Evolutionary conservation across 2,888 invertebrate genomes (phyloP).

Genomic region (Orthonevra nobilis): DNA sequence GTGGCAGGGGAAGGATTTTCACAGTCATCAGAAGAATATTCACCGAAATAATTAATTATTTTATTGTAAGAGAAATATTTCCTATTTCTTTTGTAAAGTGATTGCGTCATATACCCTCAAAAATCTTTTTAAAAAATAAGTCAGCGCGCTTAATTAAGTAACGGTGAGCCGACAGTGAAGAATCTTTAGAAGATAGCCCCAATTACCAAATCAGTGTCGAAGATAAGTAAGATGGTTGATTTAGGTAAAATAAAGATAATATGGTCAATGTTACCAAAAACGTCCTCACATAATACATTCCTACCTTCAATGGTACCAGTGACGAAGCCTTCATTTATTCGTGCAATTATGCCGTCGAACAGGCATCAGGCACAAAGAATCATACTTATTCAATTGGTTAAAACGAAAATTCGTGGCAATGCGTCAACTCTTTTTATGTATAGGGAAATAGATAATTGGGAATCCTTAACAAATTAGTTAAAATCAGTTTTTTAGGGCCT

Average conservation of each 20-base stretch:
- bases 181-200: not conserved
- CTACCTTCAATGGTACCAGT: no score
- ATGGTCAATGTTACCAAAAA: not conserved
- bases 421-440: not conserved
- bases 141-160: not conserved
- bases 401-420: not conserved
- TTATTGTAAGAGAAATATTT: constrained; percentile 1
- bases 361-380: not conserved
- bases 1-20: constrained; percentile 7
- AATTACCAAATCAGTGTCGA: not conserved
- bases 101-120: not conserved
- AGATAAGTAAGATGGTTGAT: not conserved
- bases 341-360: constrained; percentile 1
- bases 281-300: not conserved
- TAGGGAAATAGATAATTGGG: not conserved
- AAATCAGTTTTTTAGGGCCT: not conserved
- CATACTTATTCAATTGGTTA: not conserved
- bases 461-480: not conserved
- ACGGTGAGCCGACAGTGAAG: not conserved
- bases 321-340: constrained; percentile 1
- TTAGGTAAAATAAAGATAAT: not conserved
- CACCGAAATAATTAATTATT: not conserved
- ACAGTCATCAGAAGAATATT: not conserved
- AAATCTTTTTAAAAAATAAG: not conserved
- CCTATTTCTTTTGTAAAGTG: not conserved